phyloP scores from a whole-genome alignment of 2,797 vertebrate species.

The Malacoctenus gilli region DNA sequence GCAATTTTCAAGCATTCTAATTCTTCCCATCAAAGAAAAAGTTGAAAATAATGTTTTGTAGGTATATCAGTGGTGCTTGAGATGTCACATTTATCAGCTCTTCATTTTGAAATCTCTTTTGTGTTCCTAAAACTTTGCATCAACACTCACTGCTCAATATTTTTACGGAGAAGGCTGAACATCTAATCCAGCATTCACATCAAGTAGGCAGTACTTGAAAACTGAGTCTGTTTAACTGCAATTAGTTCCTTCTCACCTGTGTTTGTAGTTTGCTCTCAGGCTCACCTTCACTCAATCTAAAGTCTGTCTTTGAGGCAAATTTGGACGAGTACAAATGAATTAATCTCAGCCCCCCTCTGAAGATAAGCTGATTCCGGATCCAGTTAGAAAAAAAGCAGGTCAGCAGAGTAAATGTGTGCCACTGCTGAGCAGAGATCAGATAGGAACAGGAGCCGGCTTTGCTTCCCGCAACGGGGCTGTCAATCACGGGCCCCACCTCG shows the following conservation, averaged over 20 bases:
- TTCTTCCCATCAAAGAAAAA: no score
- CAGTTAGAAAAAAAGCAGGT: conserved; percentile 52
- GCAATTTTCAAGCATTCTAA: no score
- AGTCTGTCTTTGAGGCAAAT: conserved; percentile 25
- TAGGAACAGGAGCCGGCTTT: conserved; percentile 37
- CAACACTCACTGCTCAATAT: no score
- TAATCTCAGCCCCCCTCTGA: conserved; percentile 14
- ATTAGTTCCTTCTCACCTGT: conserved; percentile 1
- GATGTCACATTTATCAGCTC: no score
- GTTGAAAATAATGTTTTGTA: no score
- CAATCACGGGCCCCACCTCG: conserved; percentile 63
- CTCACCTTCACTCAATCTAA: neutral
- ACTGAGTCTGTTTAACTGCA: neutral
- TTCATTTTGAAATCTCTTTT: no score
- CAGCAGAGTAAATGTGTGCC: conserved; percentile 50
- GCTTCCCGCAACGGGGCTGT: conserved; percentile 59
- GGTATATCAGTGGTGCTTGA: no score
- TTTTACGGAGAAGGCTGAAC: no score
- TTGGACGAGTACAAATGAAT: conserved; percentile 24
- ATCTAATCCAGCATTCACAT: no score
- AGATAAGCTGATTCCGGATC: conserved; percentile 45
- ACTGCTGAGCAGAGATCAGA: conserved; percentile 53
- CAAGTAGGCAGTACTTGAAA: neutral
- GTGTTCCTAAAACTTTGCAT: no score
- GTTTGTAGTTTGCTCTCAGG: no score